Conservation (phyloP, 92 coral and sea anemone genomes). For the Zoanthus solanderi region DNA sequence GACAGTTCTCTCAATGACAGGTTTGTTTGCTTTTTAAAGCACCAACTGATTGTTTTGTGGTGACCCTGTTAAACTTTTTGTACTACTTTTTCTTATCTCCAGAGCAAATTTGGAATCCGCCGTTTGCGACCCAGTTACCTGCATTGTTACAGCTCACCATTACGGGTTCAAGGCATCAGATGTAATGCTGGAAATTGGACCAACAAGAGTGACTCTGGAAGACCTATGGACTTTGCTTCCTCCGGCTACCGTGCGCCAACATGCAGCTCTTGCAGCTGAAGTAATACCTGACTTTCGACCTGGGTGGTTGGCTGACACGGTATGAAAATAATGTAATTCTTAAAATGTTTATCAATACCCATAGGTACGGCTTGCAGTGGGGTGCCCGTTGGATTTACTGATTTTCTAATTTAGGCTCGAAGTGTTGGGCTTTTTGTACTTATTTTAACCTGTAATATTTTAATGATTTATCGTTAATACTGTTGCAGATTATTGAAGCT, state of each 20-base stretch:
- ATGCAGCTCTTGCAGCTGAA: not conserved
- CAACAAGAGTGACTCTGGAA: constrained; percentile 6
- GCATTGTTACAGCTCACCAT: not conserved
- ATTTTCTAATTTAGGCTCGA: no score
- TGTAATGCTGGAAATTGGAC: constrained; percentile 14
- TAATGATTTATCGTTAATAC: not conserved
- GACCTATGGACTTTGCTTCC: constrained; percentile 19
- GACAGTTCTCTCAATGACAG: not conserved
- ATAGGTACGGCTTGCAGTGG: no score
- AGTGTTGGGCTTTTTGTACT: no score
- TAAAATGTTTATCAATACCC: no score
- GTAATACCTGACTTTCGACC: not conserved
- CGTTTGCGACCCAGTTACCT: not conserved
- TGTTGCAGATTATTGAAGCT: constrained; percentile 64
- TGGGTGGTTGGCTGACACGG: constrained; percentile 13
- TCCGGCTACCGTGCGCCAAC: constrained; percentile 4
- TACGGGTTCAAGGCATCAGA: constrained; percentile 17
- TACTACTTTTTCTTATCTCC: no score
- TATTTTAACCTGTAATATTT: not conserved
- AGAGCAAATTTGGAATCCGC: not conserved
- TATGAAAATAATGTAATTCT: not conserved
- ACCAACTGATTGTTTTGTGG: no score
- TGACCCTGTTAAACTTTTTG: no score
- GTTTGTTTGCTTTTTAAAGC: not conserved
- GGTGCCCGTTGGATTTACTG: no score